Conservation (phyloP, 2,797 vertebrate species). For the Mormyrus proboscirostris region DNA sequence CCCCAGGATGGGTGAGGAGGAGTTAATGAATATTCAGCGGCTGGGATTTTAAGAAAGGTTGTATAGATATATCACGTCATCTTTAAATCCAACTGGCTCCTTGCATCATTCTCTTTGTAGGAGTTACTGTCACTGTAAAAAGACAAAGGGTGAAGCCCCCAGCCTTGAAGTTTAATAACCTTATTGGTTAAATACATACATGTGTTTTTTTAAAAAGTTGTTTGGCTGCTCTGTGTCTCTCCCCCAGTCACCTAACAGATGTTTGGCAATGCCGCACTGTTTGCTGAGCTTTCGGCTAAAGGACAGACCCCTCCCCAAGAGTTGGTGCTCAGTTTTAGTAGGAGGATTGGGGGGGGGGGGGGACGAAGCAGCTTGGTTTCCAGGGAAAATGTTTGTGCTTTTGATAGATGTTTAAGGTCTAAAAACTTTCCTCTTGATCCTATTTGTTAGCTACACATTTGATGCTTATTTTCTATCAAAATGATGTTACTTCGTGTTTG, state of each 20-base stretch:
- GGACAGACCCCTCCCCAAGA: background rate
- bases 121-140: background rate
- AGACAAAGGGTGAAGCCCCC: background rate
- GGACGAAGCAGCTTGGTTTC: background rate
- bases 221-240: background rate
- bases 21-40: background rate
- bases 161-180: background rate
- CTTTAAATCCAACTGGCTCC: background rate
- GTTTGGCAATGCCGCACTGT: background rate
- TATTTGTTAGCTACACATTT: background rate
- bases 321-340: background rate
- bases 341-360: background rate
- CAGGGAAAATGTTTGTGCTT: background rate
- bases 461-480: background rate
- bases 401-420: background rate
- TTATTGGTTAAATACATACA: background rate
- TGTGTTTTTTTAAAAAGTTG: background rate
- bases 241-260: background rate
- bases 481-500: background rate
- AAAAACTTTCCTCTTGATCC: too few relatives aligned
- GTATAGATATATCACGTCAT: background rate
- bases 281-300: background rate
- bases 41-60: background rate
- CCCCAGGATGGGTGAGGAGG: background rate
- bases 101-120: background rate